Base-by-base conservation (phyloP, 2,888 invertebrate species). In the Lordiphosa fenestrarum region DNA sequence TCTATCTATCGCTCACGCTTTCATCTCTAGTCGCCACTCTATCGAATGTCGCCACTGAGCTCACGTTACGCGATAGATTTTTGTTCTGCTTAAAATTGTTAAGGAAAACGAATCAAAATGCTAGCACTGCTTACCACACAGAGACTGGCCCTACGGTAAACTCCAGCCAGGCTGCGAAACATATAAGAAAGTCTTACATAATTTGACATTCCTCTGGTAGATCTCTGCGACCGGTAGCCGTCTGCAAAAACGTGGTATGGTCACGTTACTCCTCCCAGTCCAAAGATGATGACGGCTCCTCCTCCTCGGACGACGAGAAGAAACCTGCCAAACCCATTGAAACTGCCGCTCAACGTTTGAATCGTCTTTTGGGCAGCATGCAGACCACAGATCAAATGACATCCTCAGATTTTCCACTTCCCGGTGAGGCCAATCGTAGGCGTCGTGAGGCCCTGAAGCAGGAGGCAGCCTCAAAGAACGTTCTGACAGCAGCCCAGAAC, bases 401-500 rank as follows among this genome's bases (percentile, higher is more conserved):
- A 0, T 19, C 47, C 7, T 21, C 77, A 0, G 73, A 77, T 4
- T 72, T 88, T 50, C 78, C 87, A 3, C 84, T 78, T n/a, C 89
- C 90, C 0, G 86, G 87, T 6, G 84, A 83, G n/a, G 81, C 73
- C 0, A 71, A 72, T 51, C 74, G 77, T 7, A 68, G 71, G 12
- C 83, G 76, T 2, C 69, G 73, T 9, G 73, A 78, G 13, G 63
- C 71, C 5, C 58, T 69, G 0, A 82, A 84, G 12, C 70, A 84
- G 40, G 71, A 83, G 5, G 58, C 53, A 0, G 68, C 70, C 0
- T 56, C 82, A 1, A 83, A 86, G 33, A 80, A 87, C 69, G 71
- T 89, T 1, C 53, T 87, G 7, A 71, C 82, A 12, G 95, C 95
- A 7, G 95, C 94, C 0, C 92, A 92, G 84, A 91, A 92, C 60